Conservation (phyloP, 2,797 vertebrate species). For the Spinus olivaceus region DNA sequence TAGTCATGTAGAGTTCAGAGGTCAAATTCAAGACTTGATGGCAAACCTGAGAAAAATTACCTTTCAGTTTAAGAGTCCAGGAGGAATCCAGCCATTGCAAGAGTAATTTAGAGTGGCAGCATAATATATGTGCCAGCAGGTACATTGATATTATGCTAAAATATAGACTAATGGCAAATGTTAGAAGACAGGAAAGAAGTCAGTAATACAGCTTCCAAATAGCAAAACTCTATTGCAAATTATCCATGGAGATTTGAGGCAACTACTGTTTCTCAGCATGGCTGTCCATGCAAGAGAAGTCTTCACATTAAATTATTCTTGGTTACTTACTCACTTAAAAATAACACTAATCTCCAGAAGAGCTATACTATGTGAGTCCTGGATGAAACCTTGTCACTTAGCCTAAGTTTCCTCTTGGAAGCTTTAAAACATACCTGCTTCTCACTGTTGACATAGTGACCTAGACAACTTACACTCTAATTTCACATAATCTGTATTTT, state of each 20-base stretch:
- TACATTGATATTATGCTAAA: not conserved
- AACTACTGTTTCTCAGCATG: not conserved
- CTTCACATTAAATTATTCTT: not conserved
- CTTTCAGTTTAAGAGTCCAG: not conserved
- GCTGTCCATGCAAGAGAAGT: not conserved
- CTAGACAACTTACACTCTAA: not conserved
- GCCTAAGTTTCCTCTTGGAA: not conserved
- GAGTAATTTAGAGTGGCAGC: not conserved
- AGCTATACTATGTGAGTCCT: not conserved
- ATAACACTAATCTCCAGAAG: not conserved
- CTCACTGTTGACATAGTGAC: not conserved
- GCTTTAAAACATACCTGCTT: not conserved
- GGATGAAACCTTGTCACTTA: not conserved
- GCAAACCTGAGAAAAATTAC: slow-evolving; percentile 11
- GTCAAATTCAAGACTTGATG: slow-evolving; percentile 11
- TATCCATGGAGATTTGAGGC: not conserved
- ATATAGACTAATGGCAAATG: not conserved
- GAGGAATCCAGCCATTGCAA: not conserved
- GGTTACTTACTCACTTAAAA: not conserved
- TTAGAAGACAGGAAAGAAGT: not conserved
- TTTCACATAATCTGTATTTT: not conserved
- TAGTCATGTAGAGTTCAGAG: not conserved
- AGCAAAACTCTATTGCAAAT: not conserved
- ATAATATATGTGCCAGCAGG: not conserved
- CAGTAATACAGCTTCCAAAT: not conserved